Base-by-base conservation (phyloP, 2,888 invertebrate genomes). In the Melieria crassipennis region DNA sequence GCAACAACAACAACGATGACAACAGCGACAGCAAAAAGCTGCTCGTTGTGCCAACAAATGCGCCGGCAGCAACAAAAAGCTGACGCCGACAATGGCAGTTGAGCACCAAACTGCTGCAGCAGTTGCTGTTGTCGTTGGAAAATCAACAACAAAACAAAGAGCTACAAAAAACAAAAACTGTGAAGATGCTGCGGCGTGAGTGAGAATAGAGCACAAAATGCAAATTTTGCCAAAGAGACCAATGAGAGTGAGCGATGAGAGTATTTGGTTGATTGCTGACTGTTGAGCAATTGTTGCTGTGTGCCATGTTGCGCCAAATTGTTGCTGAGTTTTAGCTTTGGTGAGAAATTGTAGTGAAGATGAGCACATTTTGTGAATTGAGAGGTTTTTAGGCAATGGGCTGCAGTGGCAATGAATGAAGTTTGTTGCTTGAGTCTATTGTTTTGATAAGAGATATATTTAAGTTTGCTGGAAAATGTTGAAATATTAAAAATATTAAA, bases 101-200 rank as follows among this genome's bases (percentile, higher is more conserved):
- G 46, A 16, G 10, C 3, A 30, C 30, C 30, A 30, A 56, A 30
- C 10, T 16, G 45, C 57, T 43, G 61, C 11, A 50, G 9, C 7
- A 13, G 64, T 64, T 65, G 66, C 70, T 67, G 67, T 67, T 67
- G 63, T 10, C 43, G 70, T 65, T 65, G 70, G 1, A 30, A 48
- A 11, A 4, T 61, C 10, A 70, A 45, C 55, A 52, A 64, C 62
- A 66, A 55, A 67, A 56, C 10, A 60, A 47, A 55, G 50, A 48
- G 52, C 43, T 7, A 65, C 3, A 50, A 50, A 13, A 7, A 7
- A 5, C 57, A 10, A 57, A 56, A 46, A 66, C 9, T 16, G 57
- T n/a, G 45, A 58, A 58, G 10, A 66, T 42, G 58, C 30, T 13
- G 58, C 7, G n/a, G 55, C 42, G 5, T 30, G 45, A 46, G 5